Percentiles rank a stretch among this genome's conserved stretches.
phyloP scores from a whole-genome alignment of 2,888 invertebrate species.

The Prosapia bicincta region DNA sequence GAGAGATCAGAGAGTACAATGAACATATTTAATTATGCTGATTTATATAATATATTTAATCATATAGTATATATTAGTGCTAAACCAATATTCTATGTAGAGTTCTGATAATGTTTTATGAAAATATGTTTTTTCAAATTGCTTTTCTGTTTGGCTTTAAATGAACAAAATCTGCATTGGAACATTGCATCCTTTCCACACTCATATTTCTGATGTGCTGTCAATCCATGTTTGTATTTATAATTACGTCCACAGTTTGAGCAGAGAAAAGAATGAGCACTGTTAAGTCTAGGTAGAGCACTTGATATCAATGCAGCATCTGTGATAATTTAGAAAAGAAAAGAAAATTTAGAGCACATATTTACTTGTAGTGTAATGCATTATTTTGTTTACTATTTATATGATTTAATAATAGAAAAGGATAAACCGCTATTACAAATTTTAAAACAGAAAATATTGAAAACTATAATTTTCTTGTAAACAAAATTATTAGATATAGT shows the following conservation, averaged over 20 bases:
- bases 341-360: background rate
- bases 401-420: too few species aligned
- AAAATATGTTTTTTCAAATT: conserved; percentile 36
- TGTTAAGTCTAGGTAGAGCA: background rate
- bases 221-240: conserved; percentile 27
- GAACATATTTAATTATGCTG: too few species aligned
- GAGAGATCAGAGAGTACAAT: too few species aligned
- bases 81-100: too few species aligned
- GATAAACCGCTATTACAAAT: too few species aligned
- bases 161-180: conserved; percentile 46
- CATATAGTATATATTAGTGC: too few species aligned
- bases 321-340: background rate
- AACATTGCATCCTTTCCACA: conserved; percentile 49
- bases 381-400: too few species aligned
- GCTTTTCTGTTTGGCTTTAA: conserved; percentile 46
- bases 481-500: too few species aligned
- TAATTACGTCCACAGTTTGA: conserved; percentile 30
- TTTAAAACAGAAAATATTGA: too few species aligned
- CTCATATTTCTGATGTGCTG: conserved; percentile 47
- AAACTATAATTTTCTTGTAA: too few species aligned
- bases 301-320: background rate
- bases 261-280: background rate
- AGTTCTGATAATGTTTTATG: conserved; percentile 7
- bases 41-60: too few species aligned
- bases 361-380: background rate